phyloP scores from a whole-genome alignment of 2,113 vertebrate species.

The Garra rufa region DNA sequence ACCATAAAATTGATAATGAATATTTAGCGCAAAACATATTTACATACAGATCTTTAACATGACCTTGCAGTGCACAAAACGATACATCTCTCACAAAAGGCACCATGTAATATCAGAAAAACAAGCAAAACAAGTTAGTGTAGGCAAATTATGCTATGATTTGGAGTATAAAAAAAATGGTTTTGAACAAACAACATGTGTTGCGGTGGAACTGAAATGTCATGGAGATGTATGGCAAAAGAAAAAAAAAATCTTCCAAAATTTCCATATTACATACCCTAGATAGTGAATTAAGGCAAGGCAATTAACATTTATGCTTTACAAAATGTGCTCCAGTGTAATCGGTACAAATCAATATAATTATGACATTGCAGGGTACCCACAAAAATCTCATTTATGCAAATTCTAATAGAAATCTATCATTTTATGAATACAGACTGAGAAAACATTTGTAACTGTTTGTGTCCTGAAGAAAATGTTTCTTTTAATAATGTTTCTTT shows the following conservation, averaged over 20 bases:
- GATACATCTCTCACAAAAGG: slow-evolving; percentile 68
- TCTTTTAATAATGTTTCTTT: slow-evolving; percentile 17
- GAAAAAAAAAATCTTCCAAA: slow-evolving; percentile 5
- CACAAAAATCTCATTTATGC: slow-evolving; percentile 35
- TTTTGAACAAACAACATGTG: neutral
- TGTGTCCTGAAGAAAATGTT: slow-evolving; percentile 24
- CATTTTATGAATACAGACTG: slow-evolving; percentile 5
- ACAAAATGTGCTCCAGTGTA: slow-evolving; percentile 58
- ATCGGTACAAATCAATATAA: slow-evolving; percentile 49
- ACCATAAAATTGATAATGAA: slow-evolving; percentile 27
- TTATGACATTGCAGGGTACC: slow-evolving; percentile 40
- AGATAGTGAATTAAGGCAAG: slow-evolving; percentile 46
- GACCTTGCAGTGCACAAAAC: slow-evolving; percentile 60
- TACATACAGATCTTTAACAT: slow-evolving; percentile 48
- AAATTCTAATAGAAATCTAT: slow-evolving; percentile 41
- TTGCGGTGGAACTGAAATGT: slow-evolving; percentile 19
- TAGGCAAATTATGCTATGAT: neutral
- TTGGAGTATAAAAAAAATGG: neutral
- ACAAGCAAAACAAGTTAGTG: slow-evolving; percentile 33
- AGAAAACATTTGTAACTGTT: slow-evolving; percentile 17
- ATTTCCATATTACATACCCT: slow-evolving; percentile 30
- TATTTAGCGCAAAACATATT: slow-evolving; percentile 37
- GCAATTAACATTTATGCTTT: slow-evolving; percentile 43
- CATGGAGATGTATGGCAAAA: slow-evolving; percentile 39
- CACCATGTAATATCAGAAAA: slow-evolving; percentile 67